Evolutionary conservation across 2,113 vertebrate species (phyloP).

Genomic region (Triplophysa tibetana): DNA sequence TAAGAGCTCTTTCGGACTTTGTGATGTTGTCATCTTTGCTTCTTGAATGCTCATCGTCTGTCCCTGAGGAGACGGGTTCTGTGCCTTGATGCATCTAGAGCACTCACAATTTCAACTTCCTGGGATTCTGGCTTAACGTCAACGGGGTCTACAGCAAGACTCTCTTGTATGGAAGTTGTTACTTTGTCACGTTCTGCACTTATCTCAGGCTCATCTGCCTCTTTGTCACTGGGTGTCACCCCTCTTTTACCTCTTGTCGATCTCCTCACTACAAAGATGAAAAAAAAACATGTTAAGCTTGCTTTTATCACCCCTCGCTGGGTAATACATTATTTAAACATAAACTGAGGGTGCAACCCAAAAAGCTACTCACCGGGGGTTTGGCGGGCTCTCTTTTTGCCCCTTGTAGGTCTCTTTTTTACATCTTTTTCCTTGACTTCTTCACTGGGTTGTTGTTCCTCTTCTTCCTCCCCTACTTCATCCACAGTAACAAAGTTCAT

Average conservation of each 20-base stretch:
- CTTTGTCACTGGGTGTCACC: not conserved
- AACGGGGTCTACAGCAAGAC: not conserved
- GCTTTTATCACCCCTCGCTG: not conserved
- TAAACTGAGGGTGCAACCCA: no score
- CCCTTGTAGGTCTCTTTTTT: constrained; percentile 27
- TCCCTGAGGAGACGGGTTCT: not conserved
- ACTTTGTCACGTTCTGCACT: not conserved
- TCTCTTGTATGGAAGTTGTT: not conserved
- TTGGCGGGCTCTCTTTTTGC: constrained; percentile 38
- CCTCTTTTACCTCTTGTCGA: constrained; percentile 36
- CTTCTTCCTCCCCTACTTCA: constrained; percentile 81
- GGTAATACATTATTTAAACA: not conserved
- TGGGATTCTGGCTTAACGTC: constrained; percentile 10
- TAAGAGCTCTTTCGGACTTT: not conserved
- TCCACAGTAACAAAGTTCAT: constrained; percentile 85
- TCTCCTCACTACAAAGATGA: constrained; percentile 46
- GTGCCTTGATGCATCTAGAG: not conserved
- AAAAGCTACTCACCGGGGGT: constrained; percentile 38
- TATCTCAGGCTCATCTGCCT: constrained; percentile 18
- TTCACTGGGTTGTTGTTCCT: constrained; percentile 48
- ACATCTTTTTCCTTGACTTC: constrained; percentile 14
- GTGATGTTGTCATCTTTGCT: not conserved
- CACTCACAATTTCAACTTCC: not conserved
- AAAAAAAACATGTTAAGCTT: not conserved
- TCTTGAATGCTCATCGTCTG: constrained; percentile 1